Evolutionary conservation across 2,888 invertebrate species (phyloP).

Genomic region (Drosophila bunnanda): DNA sequence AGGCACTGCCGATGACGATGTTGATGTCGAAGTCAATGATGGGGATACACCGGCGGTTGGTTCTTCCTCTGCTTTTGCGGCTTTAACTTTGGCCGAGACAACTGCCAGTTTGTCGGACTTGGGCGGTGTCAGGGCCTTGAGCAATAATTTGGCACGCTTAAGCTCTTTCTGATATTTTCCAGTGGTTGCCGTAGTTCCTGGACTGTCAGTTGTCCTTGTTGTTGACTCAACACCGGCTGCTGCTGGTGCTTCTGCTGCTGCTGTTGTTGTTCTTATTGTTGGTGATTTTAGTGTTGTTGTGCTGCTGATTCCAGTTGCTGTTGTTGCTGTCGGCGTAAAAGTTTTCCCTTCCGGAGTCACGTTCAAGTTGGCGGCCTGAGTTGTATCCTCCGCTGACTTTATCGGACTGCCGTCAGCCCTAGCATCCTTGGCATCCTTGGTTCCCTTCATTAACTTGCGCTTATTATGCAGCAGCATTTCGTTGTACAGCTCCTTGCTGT

Average conservation of each 20-base stretch:
- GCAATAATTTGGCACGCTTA: constrained; percentile 82
- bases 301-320: constrained; percentile 3
- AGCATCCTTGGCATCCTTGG: constrained; percentile 23
- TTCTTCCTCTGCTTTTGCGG: constrained; percentile 32
- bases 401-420: constrained; percentile 55
- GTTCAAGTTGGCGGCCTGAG: constrained; percentile 53
- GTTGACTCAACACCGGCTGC: constrained; percentile 46
- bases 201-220: constrained; percentile 40
- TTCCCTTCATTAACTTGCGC: constrained; percentile 71
- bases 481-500: constrained; percentile 84
- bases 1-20: constrained; percentile 16
- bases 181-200: constrained; percentile 49
- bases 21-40: constrained; percentile 9
- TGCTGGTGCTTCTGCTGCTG: background rate
- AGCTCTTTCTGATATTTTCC: constrained; percentile 79
- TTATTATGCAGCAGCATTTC: constrained; percentile 83
- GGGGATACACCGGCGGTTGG: constrained; percentile 23
- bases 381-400: constrained; percentile 61
- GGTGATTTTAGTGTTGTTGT: constrained; percentile 35
- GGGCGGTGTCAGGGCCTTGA: constrained; percentile 73
- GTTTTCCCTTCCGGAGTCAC: constrained; percentile 65
- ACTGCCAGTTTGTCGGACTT: constrained; percentile 61
- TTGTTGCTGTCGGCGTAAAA: constrained; percentile 40
- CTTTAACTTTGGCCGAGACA: constrained; percentile 65
- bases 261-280: constrained; percentile 17